Base-by-base conservation (phyloP, 64 coral and sea anemone species). In the Stichodactyla mertensii region DNA sequence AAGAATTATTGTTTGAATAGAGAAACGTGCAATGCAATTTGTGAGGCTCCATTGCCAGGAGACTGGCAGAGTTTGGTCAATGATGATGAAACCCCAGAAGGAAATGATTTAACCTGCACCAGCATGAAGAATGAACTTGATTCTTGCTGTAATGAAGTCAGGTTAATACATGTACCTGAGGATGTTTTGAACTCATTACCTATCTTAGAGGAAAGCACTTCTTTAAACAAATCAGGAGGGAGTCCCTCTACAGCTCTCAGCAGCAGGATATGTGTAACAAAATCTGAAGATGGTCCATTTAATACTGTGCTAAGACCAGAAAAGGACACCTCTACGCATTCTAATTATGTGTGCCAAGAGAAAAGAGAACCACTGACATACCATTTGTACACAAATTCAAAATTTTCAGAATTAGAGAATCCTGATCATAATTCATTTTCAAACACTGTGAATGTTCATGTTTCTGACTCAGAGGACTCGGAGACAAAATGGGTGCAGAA, bases 31-130 rank as follows among this genome's bases (percentile, higher is more conserved):
- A 58, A 24, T 53, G 82, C 16, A 11, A n/a, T 92, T 2, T 71
- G 59, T 84, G 91, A 92, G 77, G 91, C 91, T 36, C 91, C 91
- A 23, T 54, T 92, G 45, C 91, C 91, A 16, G 91, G 91, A n/a
- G 59, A 83, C 16, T 92, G 91, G 91, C 55, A 87, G 69, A 64
- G 56, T 18, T 79, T 92, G 13, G 55, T 8, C 10, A 16, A 71
- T 67, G 71, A 86, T 14, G 51, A 26, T 20, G 20, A 71, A 66
- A 90, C 45, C 53, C 16, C 8, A 13, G 36, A 28, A 8, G 8
- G 20, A 61, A 79, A 69, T 5, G 16, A 55, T 24, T 20, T 20
- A n/a, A 28, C 18, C 19, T 22, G 19, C n/a, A 5, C 5, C 1
- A 22, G 19, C 26, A 7, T 24, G 20, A 69, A 69, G 64, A 69